Evolutionary conservation across 1,140 invertebrate species (phyloP), one percentile per base, ranked within the genome.

Genomic region (Euborellia annulipes): DNA sequence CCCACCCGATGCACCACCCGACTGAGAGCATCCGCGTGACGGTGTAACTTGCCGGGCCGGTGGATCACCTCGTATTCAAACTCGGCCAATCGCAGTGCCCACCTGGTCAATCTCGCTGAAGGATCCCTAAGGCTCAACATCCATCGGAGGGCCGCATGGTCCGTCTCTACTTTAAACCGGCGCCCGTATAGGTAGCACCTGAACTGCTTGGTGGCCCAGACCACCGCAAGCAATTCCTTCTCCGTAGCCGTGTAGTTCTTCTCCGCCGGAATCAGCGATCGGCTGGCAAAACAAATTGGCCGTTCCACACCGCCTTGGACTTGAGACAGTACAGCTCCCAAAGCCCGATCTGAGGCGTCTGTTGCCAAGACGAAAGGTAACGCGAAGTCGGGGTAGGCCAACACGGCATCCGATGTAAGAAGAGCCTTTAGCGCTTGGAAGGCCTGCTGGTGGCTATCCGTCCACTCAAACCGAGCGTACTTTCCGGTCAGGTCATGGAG

Each of bases 371-470:
- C 44, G 11, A 59, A 61, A 7, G 50, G 49, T 36, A 51, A 36
- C 4, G 17, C n/a, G 11, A 49, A 52, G 22, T 60, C 36, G 11
- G 54, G 52, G 18, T 56, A 51, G 38, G 60, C 55, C 0, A 67
- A n/a, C 7, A 59, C 41, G 2, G 50, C 48, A 20, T 63, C 52
- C 18, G 58, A 60, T 7, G 53, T 59, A 27, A 69, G 47, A 17
- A 54, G 50, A 23, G 56, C 45, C 58, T 63, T 65, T 27, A 65
- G 48, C 2, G 41, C 53, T 18, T 66, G 48, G 44, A 69, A 65
- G 8, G 59, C 52, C 11, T 56, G n/a, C 49, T 47, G 43, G 16
- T 49, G 14, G 40, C 20, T 32, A 18, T 47, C 44, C 3, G 20
- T 23, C 47, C 47, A 46, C n/a, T 11, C 14, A 17, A 17, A 49